A percentile compares a stretch with the other conserved stretches of the same genome.
These are phyloP conservation scores for Dromococcyx pavoninus DNA, from an alignment of 2,797 vertebrate species.

Conservation along the genomic window DNA sequence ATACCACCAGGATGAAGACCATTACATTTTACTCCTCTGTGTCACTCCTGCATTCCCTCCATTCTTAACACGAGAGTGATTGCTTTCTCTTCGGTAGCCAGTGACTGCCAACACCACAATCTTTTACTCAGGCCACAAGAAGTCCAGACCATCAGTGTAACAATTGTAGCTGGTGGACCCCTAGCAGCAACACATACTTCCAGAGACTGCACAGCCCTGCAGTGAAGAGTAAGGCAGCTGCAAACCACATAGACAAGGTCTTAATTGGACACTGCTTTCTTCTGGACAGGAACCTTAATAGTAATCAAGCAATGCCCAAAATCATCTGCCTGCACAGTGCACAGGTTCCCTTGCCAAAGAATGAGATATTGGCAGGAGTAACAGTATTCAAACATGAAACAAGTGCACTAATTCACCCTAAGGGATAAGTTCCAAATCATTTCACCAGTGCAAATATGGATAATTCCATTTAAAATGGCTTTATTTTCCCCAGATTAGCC, in stretches of 20 bases:
- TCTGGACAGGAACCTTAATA: not conserved
- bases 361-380: not conserved
- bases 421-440: not conserved
- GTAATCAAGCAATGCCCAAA: not conserved
- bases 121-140: not conserved
- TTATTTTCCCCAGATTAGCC: not conserved
- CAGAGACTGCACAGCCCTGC: not conserved
- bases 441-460: not conserved
- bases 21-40: not conserved
- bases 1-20: not conserved
- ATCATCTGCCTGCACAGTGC: not conserved
- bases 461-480: not conserved
- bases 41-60: not conserved
- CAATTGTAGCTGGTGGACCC: not conserved
- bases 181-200: not conserved
- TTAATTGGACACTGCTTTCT: not conserved
- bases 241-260: not conserved
- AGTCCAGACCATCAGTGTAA: not conserved
- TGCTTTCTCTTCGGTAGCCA: not conserved
- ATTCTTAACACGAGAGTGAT: not conserved
- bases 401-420: not conserved
- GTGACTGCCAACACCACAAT: not conserved
- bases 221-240: not conserved
- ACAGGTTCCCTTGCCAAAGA: not conserved
- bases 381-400: not conserved